phyloP scores from a whole-genome alignment of 2,113 vertebrate genomes.

The Leptocoma aspasia region DNA sequence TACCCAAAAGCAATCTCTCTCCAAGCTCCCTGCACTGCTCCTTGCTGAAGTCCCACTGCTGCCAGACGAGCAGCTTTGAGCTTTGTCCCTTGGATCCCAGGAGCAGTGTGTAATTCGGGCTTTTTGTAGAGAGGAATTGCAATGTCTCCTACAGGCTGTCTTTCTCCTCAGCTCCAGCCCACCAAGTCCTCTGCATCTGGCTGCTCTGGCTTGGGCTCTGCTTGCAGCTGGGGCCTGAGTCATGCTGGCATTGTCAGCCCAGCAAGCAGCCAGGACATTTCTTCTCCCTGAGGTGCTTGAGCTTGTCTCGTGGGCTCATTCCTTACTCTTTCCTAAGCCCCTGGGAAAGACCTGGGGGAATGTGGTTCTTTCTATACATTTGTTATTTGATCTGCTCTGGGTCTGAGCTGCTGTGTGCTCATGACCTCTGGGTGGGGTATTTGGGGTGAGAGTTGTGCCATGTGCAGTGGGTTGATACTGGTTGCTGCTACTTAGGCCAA shows the following conservation, averaged over 20 bases:
- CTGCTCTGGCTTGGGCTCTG: not conserved
- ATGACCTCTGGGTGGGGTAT: not conserved
- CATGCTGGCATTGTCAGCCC: not conserved
- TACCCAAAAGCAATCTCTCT: not conserved
- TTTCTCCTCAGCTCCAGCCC: not conserved
- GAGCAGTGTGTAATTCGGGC: not conserved
- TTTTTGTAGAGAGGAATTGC: not conserved
- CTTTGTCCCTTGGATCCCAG: not conserved
- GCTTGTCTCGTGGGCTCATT: not conserved
- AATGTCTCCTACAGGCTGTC: not conserved
- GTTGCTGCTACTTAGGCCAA: not conserved
- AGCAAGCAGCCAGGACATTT: not conserved
- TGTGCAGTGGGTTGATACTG: not conserved
- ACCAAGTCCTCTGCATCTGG: accelerated
- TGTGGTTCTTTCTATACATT: not conserved
- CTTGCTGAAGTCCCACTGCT: not conserved
- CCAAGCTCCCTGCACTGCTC: not conserved
- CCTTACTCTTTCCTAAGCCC: not conserved
- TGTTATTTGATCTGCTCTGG: not conserved
- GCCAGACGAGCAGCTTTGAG: not conserved
- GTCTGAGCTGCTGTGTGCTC: not conserved
- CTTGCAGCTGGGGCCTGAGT: not conserved
- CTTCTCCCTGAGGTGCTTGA: not conserved
- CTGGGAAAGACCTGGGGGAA: not conserved
- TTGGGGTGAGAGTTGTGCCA: not conserved